These are phyloP conservation scores for Fulmarus glacialis DNA, from an alignment of 2,113 vertebrate genomes.

Conservation along the genomic window DNA sequence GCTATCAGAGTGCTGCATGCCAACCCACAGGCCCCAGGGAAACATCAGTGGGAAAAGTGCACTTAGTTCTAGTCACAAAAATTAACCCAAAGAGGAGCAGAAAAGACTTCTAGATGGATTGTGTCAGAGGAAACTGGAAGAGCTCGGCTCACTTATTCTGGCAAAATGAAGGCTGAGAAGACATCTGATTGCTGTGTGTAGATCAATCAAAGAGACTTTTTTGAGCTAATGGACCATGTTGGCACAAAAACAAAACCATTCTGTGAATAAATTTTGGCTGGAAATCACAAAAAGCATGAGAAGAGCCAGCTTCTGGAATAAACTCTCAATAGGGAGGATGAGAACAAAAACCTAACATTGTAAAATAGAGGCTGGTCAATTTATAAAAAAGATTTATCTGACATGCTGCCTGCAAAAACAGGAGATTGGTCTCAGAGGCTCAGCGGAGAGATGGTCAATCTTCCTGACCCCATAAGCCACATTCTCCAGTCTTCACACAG, in stretches of 20 bases:
- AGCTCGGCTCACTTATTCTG: not conserved
- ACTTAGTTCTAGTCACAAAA: not conserved
- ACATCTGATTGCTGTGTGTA: not conserved
- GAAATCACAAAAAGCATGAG: slow-evolving; percentile 8
- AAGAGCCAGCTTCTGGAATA: not conserved
- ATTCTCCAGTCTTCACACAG: not conserved
- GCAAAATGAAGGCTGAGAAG: not conserved
- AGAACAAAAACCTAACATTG: not conserved
- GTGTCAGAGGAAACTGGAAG: not conserved
- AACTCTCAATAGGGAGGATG: not conserved
- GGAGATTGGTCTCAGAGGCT: not conserved
- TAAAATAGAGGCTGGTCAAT: not conserved
- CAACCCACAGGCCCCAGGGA: not conserved
- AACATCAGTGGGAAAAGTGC: not conserved
- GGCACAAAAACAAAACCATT: not conserved
- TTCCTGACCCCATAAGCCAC: slow-evolving; percentile 2
- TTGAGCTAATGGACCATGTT: not conserved
- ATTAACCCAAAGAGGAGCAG: not conserved
- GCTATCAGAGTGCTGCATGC: not conserved
- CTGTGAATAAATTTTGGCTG: slow-evolving; percentile 31
- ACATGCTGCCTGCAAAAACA: slow-evolving; percentile 37
- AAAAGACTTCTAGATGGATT: not conserved
- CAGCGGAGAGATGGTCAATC: not conserved
- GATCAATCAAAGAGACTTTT: not conserved
- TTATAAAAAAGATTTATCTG: not conserved